These are phyloP conservation scores for Megaceryle maxima DNA, from an alignment of 2,113 vertebrate species.

Conservation along the genomic window DNA sequence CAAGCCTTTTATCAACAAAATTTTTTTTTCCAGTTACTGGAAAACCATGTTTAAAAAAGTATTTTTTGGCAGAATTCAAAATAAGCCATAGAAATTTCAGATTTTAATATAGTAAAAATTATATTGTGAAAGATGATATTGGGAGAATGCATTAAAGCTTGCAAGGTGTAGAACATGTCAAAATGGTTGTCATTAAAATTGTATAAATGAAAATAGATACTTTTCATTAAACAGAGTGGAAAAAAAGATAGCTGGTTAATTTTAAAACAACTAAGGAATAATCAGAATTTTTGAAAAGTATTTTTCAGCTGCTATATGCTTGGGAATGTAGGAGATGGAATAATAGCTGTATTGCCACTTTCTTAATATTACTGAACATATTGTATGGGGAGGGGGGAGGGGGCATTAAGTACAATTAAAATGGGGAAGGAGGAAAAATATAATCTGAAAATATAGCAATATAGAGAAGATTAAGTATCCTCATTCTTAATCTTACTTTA, in stretches of 20 bases:
- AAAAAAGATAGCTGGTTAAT: not conserved
- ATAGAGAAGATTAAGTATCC: not conserved
- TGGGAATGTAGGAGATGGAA: not conserved
- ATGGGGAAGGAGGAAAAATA: not conserved
- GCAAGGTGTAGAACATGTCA: not conserved
- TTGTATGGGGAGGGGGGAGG: not conserved
- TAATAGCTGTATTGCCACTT: not conserved
- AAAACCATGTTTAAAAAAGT: not conserved
- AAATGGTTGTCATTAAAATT: not conserved
- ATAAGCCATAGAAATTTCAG: not conserved
- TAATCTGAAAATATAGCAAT: not conserved
- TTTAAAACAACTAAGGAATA: not conserved
- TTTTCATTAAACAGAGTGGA: not conserved
- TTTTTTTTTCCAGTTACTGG: not conserved
- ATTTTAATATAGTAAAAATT: not conserved
- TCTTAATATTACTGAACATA: not conserved
- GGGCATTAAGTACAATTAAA: not conserved
- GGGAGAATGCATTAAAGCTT: not conserved
- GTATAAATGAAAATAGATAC: accelerated
- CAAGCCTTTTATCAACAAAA: not conserved
- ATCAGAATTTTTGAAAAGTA: not conserved
- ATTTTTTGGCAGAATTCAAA: not conserved
- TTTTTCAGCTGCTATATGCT: not conserved
- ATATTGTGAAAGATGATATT: not conserved
- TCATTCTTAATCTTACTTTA: not conserved